phyloP scores from a whole-genome alignment of 2,797 vertebrate species.

The Tympanoctomys barrerae region DNA sequence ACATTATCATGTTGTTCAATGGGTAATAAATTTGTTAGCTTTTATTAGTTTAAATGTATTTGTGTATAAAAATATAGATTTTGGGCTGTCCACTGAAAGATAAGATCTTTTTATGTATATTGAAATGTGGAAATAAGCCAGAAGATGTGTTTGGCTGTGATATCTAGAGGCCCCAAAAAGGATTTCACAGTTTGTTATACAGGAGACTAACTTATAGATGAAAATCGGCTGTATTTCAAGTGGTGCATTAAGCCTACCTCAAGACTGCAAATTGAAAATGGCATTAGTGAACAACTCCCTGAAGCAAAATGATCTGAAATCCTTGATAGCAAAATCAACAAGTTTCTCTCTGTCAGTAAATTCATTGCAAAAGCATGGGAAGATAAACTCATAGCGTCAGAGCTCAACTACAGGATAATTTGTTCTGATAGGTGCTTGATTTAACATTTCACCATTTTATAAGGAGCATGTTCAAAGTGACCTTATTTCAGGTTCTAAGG shows the following conservation, averaged over 20 bases:
- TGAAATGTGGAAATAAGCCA: slow-evolving; percentile 39
- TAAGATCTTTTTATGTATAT: neutral
- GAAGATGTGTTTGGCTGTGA: neutral
- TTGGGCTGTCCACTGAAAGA: neutral
- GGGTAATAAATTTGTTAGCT: neutral
- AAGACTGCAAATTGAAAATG: slow-evolving; percentile 63
- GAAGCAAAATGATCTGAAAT: slow-evolving; percentile 67
- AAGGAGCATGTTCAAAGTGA: neutral
- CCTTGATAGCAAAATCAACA: slow-evolving; percentile 62
- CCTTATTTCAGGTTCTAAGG: slow-evolving; percentile 5
- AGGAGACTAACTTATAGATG: slow-evolving; percentile 52
- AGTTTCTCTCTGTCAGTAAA: slow-evolving; percentile 47
- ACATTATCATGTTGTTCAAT: neutral
- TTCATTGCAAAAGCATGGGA: neutral
- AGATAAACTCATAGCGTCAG: neutral
- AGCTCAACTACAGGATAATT: neutral
- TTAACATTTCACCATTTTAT: slow-evolving; percentile 21
- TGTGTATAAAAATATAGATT: neutral
- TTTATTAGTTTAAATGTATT: neutral
- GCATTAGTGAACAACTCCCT: slow-evolving; percentile 24
- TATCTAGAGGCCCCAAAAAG: neutral
- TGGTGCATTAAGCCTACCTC: slow-evolving; percentile 39
- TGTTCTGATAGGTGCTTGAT: neutral
- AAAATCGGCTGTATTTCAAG: slow-evolving; percentile 69
- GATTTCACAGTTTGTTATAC: neutral